Conservation (phyloP, 2,888 invertebrate species). For the Parnassius orleans region DNA sequence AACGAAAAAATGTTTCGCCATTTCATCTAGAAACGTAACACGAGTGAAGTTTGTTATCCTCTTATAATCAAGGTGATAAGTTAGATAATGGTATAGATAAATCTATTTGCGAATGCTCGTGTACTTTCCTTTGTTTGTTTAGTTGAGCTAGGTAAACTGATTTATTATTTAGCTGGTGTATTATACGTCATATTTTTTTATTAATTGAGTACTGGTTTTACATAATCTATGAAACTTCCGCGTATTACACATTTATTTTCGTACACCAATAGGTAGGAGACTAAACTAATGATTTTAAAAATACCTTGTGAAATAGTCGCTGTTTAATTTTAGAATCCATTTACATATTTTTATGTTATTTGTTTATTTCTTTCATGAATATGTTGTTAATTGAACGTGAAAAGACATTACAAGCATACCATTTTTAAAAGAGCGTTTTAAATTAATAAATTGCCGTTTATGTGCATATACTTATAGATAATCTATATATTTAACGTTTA, state of each 20-base stretch:
- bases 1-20: neutral
- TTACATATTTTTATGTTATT: too few species aligned
- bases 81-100: constrained; percentile 19
- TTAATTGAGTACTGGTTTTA: constrained; percentile 2
- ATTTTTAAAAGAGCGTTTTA: too few species aligned
- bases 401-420: too few species aligned
- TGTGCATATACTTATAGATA: too few species aligned
- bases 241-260: neutral
- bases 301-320: neutral
- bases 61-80: constrained; percentile 17
- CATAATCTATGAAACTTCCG: constrained; percentile 2
- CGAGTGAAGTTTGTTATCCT: constrained; percentile 2
- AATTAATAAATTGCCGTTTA: too few species aligned
- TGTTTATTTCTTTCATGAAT: too few species aligned
- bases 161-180: constrained; percentile 11
- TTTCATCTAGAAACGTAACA: constrained; percentile 6
- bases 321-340: too few species aligned
- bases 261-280: neutral
- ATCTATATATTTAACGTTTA: too few species aligned
- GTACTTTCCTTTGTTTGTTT: constrained; percentile 11
- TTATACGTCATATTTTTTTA: constrained; percentile 13
- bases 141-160: constrained; percentile 15
- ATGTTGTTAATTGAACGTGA: too few species aligned
- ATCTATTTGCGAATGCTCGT: constrained; percentile 15
- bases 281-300: neutral